phyloP scores from a whole-genome alignment of 2,797 vertebrate genomes.

The Ctenopoma kingsleyae region DNA sequence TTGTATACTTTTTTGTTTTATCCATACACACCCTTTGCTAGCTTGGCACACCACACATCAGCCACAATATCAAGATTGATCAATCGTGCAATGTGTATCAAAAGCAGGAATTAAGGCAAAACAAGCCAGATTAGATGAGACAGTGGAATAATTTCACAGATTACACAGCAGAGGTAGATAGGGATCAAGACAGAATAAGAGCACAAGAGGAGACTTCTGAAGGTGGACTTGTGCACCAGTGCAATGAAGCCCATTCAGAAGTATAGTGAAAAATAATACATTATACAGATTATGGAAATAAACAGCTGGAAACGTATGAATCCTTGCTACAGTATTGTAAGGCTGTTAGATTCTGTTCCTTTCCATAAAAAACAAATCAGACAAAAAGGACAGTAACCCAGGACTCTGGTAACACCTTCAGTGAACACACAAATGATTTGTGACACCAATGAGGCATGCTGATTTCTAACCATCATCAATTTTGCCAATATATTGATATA shows the following conservation, averaged over 20 bases:
- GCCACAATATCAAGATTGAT: constrained; percentile 24
- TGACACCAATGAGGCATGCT: constrained; percentile 26
- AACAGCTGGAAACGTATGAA: constrained; percentile 14
- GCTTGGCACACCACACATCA: constrained; percentile 62
- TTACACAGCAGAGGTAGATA: constrained; percentile 78
- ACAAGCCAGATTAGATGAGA: constrained; percentile 57
- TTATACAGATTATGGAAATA: constrained; percentile 6
- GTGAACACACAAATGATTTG: constrained; percentile 34
- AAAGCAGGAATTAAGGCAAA: constrained; percentile 73
- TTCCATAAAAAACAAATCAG: constrained; percentile 33
- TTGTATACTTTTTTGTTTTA: constrained; percentile 59
- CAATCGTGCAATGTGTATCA: constrained; percentile 45
- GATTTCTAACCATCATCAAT: constrained; percentile 34
- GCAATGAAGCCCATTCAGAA: constrained; percentile 40
- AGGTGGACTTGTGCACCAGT: constrained; percentile 33
- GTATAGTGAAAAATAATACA: constrained; percentile 27
- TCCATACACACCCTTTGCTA: constrained; percentile 49
- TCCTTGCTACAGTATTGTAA: constrained; percentile 26
- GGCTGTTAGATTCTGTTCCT: constrained; percentile 39
- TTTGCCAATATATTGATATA: constrained; percentile 43
- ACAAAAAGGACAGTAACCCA: constrained; percentile 25
- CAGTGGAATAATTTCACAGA: constrained; percentile 67
- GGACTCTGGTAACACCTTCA: constrained; percentile 27
- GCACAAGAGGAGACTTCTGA: constrained; percentile 48
- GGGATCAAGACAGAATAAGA: constrained; percentile 66